Evolutionary conservation across 2,888 invertebrate species (phyloP), one percentile per base, ranked within the genome.

Genomic region (Habrosyne pyritoides): DNA sequence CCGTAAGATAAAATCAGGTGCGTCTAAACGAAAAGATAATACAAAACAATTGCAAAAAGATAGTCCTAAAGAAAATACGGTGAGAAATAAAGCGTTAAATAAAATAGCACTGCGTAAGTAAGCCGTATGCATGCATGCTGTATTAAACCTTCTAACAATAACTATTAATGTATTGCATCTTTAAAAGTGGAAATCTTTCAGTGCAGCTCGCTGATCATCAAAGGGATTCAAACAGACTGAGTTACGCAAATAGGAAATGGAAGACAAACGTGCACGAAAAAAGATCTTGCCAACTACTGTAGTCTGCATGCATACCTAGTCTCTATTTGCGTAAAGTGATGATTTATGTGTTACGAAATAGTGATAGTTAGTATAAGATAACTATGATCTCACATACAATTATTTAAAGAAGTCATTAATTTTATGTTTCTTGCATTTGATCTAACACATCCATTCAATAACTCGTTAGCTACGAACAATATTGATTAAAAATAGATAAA

Each of bases 81-180:
- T 71, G 64, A 86, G 79, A 76, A 73, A 67, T 61, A 89, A 81
- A 77, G 66, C 75, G 42, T 56, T 77, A 66, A 86, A 88, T 57
- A 89, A 86, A 84, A 80, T 79, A 64, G 79, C 83, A 71, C 75
- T 89, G 81, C 89, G 91, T 91, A 92, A 91, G 90, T 92, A 92
- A 86, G 83, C 73, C 71, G 79, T 79, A 77, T 88, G 83, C 87
- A 84, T 87, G 86, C 83, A 84, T 87, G 85, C 83, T 77, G 81
- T 78, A 83, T 79, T 77, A 77, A 75, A 81, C 74, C 77, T 73
- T 74, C 77, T 83, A 84, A 83, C 81, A 79, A 81, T 63, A 66
- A 73, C 71, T 66, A 73, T 68, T 76, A 73, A 73, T 73, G 72
- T 69, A 76, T 73, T 69, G 76, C 75, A 77, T 77, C 79, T 83